Evolutionary conservation across 2,888 invertebrate species (phyloP), one percentile per base, ranked within the genome.

Genomic region (Monoplex corrugatus): DNA sequence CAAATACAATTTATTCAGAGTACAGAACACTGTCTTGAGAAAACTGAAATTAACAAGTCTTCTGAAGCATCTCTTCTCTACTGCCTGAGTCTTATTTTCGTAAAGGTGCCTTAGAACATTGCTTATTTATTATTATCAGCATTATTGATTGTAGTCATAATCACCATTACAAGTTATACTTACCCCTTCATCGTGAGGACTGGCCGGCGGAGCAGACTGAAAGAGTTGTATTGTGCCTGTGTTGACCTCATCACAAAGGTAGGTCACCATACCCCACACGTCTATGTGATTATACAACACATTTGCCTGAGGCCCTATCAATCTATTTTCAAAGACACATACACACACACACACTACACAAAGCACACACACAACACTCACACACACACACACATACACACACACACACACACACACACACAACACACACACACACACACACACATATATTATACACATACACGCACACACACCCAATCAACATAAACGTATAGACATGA

Each of bases 221-320:
- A 94, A 93, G 88, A 95, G 92, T 88, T 94, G 94, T 44, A 80
- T 43, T 82, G 92, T 94, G 16, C 94, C 94, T 43, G 91, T 91
- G 32, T 82, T 83, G 72, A 95, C 93, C 88, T 95, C 94, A 10
- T 87, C 84, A 92, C 93, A 93, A 75, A 95, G 92, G 90, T 92
- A 93, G 6, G 86, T 87, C 35, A 95, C 89, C 93, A 95, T 94
- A 23, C 86, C 89, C 44, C 91, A 93, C 10, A 95, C 91, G 80
- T 95, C 93, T 38, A 95, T 88, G 16, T 91, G 89, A 50, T 92
- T 91, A 44, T 91, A 91, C 78, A 95, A 87, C 63, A 91, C 86
- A 28, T 88, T 88, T 89, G 94, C 93, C 90, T 95, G 92, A 68
- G 93, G 93, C 80, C 92, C 91, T 35, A 92, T 91, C 84, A 92